Evolutionary conservation across 2,888 invertebrate species (phyloP).

Genomic region (Drosophila prostipennis): DNA sequence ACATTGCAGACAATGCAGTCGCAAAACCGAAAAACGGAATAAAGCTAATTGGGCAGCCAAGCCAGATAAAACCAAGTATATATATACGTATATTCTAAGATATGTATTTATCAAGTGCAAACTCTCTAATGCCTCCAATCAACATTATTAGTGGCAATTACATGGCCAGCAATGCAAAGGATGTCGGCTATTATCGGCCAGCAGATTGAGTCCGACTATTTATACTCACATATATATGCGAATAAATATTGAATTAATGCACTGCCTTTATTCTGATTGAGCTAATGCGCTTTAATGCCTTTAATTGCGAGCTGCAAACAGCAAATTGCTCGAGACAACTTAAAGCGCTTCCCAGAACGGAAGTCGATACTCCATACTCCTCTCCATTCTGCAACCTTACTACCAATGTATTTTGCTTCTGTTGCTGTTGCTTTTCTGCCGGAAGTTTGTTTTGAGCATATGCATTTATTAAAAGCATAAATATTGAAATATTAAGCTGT

Average conservation of each 20-base stretch:
- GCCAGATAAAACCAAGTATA: constrained; percentile 3
- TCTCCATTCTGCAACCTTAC: background rate
- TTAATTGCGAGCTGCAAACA: constrained; percentile 45
- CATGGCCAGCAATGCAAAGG: constrained; percentile 20
- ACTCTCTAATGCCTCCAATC: constrained; percentile 39
- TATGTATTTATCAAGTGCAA: constrained; percentile 11
- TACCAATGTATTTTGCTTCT: constrained; percentile 14
- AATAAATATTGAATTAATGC: constrained; percentile 34
- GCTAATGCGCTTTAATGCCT: constrained; percentile 41
- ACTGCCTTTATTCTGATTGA: constrained; percentile 12
- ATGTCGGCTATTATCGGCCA: constrained; percentile 27
- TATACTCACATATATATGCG: background rate
- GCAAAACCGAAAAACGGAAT: constrained; percentile 2
- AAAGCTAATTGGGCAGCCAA: constrained; percentile 13
- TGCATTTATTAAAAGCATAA: constrained; percentile 79
- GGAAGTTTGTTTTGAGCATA: constrained; percentile 75
- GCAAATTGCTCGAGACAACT: constrained; percentile 13
- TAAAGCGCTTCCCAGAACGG: constrained; percentile 49
- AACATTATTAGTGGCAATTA: constrained; percentile 41
- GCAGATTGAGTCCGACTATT: background rate
- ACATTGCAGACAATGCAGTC: constrained; percentile 3
- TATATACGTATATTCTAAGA: too few species aligned
- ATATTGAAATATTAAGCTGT: constrained; percentile 79
- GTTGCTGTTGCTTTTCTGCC: constrained; percentile 26
- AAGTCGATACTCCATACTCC: constrained; percentile 35